These are phyloP conservation scores for Alauda arvensis DNA, from an alignment of 2,797 vertebrate species.

Conservation along the genomic window DNA sequence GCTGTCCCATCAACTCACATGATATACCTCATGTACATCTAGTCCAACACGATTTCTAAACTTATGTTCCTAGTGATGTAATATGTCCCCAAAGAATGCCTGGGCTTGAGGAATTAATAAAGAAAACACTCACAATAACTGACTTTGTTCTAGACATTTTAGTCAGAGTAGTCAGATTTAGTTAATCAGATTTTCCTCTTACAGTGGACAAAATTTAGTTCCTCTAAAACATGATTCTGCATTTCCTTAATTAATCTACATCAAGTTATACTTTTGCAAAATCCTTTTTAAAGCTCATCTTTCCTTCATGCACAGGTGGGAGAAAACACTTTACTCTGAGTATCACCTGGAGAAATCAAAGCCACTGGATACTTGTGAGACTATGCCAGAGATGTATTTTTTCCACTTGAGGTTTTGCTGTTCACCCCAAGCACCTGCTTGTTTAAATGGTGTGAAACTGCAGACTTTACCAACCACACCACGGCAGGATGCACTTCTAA, in stretches of 20 bases:
- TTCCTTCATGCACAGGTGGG: accelerated
- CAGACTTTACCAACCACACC: neutral
- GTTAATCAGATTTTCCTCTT: neutral
- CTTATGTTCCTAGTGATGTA: neutral
- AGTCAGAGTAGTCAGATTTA: neutral
- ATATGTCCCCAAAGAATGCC: neutral
- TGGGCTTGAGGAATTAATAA: neutral
- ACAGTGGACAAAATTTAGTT: neutral
- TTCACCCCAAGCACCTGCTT: neutral
- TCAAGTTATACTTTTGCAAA: neutral
- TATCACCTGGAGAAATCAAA: neutral
- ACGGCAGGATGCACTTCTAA: neutral
- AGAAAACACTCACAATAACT: neutral
- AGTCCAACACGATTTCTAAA: neutral
- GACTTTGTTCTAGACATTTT: neutral
- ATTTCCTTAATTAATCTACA: neutral
- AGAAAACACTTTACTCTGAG: neutral
- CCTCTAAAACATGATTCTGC: neutral
- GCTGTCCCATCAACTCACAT: neutral
- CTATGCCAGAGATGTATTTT: neutral
- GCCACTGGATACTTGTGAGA: neutral
- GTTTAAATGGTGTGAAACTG: neutral
- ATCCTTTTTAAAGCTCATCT: neutral
- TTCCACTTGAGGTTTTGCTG: neutral
- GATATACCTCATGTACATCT: neutral